phyloP scores from a whole-genome alignment of 1,140 invertebrate genomes.

The Conus betulinus region DNA sequence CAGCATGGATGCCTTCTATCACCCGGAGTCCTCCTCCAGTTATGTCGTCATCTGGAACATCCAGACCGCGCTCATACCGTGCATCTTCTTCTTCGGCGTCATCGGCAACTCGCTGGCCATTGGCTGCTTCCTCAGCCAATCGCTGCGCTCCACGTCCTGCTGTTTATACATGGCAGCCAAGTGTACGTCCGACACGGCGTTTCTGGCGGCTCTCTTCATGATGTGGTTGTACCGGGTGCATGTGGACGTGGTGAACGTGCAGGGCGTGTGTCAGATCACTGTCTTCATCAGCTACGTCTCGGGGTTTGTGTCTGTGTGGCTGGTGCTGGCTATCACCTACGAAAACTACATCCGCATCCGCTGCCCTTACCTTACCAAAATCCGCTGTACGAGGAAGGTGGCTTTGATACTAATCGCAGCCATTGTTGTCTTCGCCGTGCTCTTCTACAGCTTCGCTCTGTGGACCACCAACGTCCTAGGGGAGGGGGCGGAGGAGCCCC shows the following conservation, averaged over 20 bases:
- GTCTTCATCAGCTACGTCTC: conserved; percentile 70
- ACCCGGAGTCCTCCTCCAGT: background rate
- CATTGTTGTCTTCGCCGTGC: conserved; percentile 52
- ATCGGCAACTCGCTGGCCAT: conserved; percentile 54
- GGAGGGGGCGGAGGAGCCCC: background rate
- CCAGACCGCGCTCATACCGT: conserved; percentile 40
- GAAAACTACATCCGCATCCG: conserved; percentile 48
- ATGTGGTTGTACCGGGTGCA: conserved; percentile 78
- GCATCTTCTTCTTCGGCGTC: conserved; percentile 56
- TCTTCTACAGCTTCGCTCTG: conserved; percentile 64
- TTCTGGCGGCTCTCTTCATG: conserved; percentile 53
- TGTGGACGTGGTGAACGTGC: conserved; percentile 66
- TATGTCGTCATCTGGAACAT: conserved; percentile 24
- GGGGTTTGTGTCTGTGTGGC: conserved; percentile 73
- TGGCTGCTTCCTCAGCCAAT: conserved; percentile 52
- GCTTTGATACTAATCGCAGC: conserved; percentile 57
- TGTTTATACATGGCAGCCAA: conserved; percentile 60
- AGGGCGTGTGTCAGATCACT: conserved; percentile 66
- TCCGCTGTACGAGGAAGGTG: conserved; percentile 46
- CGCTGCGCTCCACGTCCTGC: conserved; percentile 52
- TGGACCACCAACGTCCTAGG: conserved; percentile 52
- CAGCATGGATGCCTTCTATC: background rate
- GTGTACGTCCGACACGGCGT: conserved; percentile 56
- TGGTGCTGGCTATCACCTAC: conserved; percentile 66
- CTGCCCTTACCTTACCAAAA: background rate